Conservation (phyloP, 2,888 invertebrate genomes). For the Sialis lutaria region DNA sequence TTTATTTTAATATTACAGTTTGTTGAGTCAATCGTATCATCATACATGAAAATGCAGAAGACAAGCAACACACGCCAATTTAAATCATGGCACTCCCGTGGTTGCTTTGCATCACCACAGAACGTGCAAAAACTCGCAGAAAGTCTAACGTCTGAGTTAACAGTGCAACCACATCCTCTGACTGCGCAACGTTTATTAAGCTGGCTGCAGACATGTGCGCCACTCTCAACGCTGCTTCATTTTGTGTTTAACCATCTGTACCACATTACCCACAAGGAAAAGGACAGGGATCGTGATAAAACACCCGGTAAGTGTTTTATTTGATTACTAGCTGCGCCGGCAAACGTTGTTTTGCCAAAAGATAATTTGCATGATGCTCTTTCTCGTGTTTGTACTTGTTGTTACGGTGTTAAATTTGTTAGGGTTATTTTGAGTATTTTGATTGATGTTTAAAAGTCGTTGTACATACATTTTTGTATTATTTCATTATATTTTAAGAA, state of each 20-base stretch:
- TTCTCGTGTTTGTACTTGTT: too few relatives aligned
- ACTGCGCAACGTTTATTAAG: constrained; percentile 25
- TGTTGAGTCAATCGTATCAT: constrained; percentile 57
- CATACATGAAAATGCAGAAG: constrained; percentile 52
- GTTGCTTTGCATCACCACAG: constrained; percentile 34
- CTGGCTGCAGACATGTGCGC: constrained; percentile 29
- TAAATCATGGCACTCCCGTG: constrained; percentile 38
- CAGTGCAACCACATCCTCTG: constrained; percentile 23
- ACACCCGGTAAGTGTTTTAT: not conserved
- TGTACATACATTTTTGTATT: too few relatives aligned
- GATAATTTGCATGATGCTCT: too few relatives aligned
- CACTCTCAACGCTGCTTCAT: constrained; percentile 29
- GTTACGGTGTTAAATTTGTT: too few relatives aligned
- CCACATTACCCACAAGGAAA: constrained; percentile 32
- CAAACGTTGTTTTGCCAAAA: too few relatives aligned
- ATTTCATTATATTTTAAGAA: too few relatives aligned
- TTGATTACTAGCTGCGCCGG: too few relatives aligned
- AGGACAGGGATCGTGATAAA: constrained; percentile 18
- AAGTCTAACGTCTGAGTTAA: constrained; percentile 32
- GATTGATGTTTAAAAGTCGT: too few relatives aligned
- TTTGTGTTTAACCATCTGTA: constrained; percentile 35
- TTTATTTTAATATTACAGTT: too few relatives aligned
- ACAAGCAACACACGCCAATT: constrained; percentile 32
- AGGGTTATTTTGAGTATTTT: too few relatives aligned
- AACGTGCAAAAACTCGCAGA: constrained; percentile 39